phyloP scores from a whole-genome alignment of 2,113 vertebrate species.

The Hassar affinis region DNA sequence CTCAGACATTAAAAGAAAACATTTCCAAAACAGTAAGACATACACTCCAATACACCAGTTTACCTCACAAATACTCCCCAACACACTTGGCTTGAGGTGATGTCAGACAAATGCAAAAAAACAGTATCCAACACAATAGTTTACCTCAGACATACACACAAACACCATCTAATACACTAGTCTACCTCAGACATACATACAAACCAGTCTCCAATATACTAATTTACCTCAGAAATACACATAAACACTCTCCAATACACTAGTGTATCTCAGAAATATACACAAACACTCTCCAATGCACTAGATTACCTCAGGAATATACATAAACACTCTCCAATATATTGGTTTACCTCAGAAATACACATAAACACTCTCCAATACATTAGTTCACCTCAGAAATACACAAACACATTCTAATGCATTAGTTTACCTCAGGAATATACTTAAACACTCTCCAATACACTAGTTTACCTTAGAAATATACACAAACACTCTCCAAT shows the following conservation, averaged over 20 bases:
- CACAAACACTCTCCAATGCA: neutral
- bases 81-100: neutral
- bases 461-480: neutral
- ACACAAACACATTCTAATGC: neutral
- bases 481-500: neutral
- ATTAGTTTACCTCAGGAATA: neutral
- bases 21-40: neutral
- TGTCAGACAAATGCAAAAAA: neutral
- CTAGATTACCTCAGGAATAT: neutral
- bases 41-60: neutral
- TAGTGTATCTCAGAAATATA: neutral
- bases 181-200: neutral
- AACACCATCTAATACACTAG: neutral
- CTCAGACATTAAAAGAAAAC: neutral
- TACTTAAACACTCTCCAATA: neutral
- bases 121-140: neutral
- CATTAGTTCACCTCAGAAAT: neutral
- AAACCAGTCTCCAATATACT: neutral
- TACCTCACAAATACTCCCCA: neutral
- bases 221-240: neutral
- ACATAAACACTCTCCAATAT: neutral
- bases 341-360: neutral
- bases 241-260: neutral
- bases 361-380: neutral
- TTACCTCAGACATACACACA: neutral